Base-by-base conservation (phyloP, 2,113 vertebrate genomes). In the Bujurquina vittata region DNA sequence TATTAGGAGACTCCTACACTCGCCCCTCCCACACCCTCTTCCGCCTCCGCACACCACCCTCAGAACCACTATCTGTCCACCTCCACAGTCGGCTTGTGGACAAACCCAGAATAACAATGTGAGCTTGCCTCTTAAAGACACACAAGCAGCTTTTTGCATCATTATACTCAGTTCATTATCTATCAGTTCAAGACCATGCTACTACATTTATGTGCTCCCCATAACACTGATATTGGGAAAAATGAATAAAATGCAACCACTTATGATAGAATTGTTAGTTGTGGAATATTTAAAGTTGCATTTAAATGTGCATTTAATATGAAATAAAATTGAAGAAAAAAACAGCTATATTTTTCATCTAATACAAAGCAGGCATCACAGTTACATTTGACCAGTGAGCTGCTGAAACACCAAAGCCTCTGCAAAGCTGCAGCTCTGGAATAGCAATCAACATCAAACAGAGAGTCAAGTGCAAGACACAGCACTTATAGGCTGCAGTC, bases 21-120 rank as follows among this genome's bases (percentile, higher is more conserved):
- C 29, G 8, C 86, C 84, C 89, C 91, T 88, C 90, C 90, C 80
- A 93, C 86, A 91, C 87, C 76, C 79, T 84, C 86, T 84, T 77
- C 80, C 89, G 81, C 84, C 88, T 90, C 79, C 84, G 83, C 88
- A 93, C 85, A 89, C 83, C 85, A 86, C 89, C 87, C 84, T 88
- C 90, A 89, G 89, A 92, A 90, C 91, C 92, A 92, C 92, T 87
- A 93, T 93, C 91, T 94, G 84, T 92, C 93, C 94, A 92, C 94
- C 94, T 93, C 93, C 91, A 92, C 94, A 94, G 89, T 92, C 92
- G 72, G 93, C 91, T 87, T 94, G 94, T 94, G 93, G 93, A 96
- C 94, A 95, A 94, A 95, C 87, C 90, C 80, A 93, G 95, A 95
- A 94, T 94, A 95, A 94, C 91, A 95, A 93, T 94, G 92, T 91